phyloP scores from a whole-genome alignment of 1,140 invertebrate genomes.

The Neodiprion virginianus region DNA sequence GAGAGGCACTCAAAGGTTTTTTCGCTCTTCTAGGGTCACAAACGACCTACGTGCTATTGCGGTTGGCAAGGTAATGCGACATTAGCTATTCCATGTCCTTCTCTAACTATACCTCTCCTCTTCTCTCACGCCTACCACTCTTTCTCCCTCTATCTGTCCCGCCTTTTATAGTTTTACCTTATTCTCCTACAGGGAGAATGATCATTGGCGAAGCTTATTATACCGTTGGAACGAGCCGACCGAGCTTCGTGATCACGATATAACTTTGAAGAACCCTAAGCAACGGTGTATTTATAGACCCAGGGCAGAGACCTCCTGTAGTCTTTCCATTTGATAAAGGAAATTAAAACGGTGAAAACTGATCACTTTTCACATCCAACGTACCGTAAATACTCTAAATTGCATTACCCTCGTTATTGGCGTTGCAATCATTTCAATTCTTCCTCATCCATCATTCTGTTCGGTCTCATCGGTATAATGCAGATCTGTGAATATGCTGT shows the following conservation, averaged over 20 bases:
- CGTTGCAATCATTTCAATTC: too few relatives aligned
- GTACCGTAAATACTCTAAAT: too few relatives aligned
- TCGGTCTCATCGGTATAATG: too few relatives aligned
- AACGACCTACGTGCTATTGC: constrained; percentile 30
- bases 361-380: too few relatives aligned
- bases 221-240: not conserved
- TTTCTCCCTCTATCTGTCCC: constrained; percentile 26
- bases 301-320: too few relatives aligned
- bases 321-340: too few relatives aligned
- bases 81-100: constrained; percentile 47
- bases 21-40: not conserved
- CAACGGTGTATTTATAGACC: too few relatives aligned
- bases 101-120: constrained; percentile 20
- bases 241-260: not conserved
- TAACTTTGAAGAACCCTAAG: not conserved
- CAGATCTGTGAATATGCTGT: too few relatives aligned
- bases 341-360: too few relatives aligned
- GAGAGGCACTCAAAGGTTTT: too few relatives aligned
- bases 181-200: not conserved
- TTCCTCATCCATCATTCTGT: too few relatives aligned
- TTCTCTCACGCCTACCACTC: constrained; percentile 32
- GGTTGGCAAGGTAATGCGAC: constrained; percentile 49
- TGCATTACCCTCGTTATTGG: too few relatives aligned
- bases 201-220: not conserved
- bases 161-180: constrained; percentile 2